Evolutionary conservation across 2,113 vertebrate genomes (phyloP), one percentile per base, ranked within the genome.

Genomic region (Podarcis muralis): DNA sequence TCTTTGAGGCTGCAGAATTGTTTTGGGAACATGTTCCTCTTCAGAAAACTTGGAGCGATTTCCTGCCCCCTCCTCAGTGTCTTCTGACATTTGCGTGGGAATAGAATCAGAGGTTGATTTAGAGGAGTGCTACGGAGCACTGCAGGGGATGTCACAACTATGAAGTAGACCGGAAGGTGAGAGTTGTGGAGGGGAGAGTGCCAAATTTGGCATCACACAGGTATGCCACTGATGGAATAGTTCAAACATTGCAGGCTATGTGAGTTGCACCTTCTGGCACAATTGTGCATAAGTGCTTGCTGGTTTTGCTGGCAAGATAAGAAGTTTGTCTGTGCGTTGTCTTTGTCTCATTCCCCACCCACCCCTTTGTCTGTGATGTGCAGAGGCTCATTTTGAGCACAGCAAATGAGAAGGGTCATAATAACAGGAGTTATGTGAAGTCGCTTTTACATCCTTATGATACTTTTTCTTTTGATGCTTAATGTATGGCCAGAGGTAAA

Each of bases 361-460:
- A 20, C 48, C 43, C 48, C 53, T 35, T n/a, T 30, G 9, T 37
- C 59, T 77, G 32, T 89, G 88, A 0, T 57, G 81, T 90, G 30
- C 16, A 32, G 71, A 84, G 68, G 32, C 83, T 91, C 35, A 1
- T 93, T 92, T 92, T 68, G 74, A 9, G 13, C 57, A 37, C n/a
- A 87, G 59, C 62, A 86, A 78, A 92, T 35, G 80, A 53, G 32
- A 23, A 23, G 23, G 74, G 59, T n/a, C 59, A 20, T 86, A 32
- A 69, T 53, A 87, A 80, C 62, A 25, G 76, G 78, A 92, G 86
- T 89, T 88, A 57, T 90, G 88, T 93, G 92, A 91, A 87, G 89
- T 90, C 76, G 78, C 74, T 62, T 87, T 90, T 59, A 6, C 6
- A 1, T 78, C 37, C 87, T 76, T 83, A 85, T 91, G 92, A 84